Base-by-base conservation (phyloP, 1,140 invertebrate species). In the Acromyrmex echinatior region DNA sequence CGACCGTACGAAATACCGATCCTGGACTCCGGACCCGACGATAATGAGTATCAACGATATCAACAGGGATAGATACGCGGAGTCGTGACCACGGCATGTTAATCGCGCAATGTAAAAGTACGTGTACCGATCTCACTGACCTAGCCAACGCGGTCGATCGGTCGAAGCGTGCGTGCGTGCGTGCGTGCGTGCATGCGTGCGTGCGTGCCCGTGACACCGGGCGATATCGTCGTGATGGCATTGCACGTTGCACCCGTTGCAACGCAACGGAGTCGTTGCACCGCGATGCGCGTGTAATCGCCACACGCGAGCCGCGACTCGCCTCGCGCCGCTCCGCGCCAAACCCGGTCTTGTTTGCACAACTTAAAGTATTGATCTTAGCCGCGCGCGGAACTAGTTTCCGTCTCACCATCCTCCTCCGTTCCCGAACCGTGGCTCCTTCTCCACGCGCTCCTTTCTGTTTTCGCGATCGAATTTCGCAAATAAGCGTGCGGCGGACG, bases 291-390 rank as follows among this genome's bases (percentile, higher is more conserved):
- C 31, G 35, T 21, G 7, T 49, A 31, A 56, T 39, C 53, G 5
- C 35, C 82, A 88, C 91, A 92, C 91, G 92, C 88, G 81, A 86
- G 58, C 81, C 87, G 86, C 91, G 92, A 91, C 86, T 88, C 65
- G 35, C 31, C 86, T 88, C 65, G 35, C 31, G 88, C 92, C 88
- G 89, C 49, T 2, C 6, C 49, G 49, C 88, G 88, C 90, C 90
- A 91, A 79, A 91, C 89, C 91, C 66, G 35, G 35, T 68, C 39
- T 25, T 70, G 66, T 70, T 93, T 93, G 93, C 93, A 93, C 92
- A 92, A 94, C 92, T 95, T 92, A 92, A 51, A 93, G 93, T 95
- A 95, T 94, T 94, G 94, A 94, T 95, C 94, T 95, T 93, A 92
- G 92, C 90, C 53, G 53, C 92, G 93, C 74, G 31, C 93, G 93